Conservation (phyloP, 1,140 invertebrate genomes). For the Sitobion miscanthi region DNA sequence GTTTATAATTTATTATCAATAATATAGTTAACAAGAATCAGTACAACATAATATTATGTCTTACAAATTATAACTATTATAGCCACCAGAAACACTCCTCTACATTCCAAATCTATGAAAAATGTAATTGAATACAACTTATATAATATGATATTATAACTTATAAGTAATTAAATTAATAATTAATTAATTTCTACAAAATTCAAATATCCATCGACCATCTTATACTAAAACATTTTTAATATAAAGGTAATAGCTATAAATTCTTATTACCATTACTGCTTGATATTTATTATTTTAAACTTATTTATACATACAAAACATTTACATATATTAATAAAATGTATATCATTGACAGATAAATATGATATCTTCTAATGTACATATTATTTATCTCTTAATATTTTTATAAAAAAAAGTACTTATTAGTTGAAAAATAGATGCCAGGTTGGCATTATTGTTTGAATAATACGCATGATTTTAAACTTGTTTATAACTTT, state of each 20-base stretch:
- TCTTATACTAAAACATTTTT: not conserved
- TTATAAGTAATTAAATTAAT: not conserved
- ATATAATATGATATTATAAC: not conserved
- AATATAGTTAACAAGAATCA: too few relatives aligned
- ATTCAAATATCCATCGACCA: not conserved
- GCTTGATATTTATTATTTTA: not conserved
- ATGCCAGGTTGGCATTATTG: not conserved
- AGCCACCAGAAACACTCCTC: not conserved
- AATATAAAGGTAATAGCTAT: not conserved
- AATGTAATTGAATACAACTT: not conserved
- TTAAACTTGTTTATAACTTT: constrained; percentile 52
- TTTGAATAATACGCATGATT: not conserved
- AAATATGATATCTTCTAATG: not conserved
- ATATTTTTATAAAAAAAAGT: not conserved
- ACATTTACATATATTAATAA: not conserved
- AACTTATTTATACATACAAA: not conserved
- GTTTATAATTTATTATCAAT: too few relatives aligned
- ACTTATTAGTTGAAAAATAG: not conserved
- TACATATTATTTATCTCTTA: not conserved
- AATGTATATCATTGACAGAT: not conserved
- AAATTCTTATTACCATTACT: not conserved
- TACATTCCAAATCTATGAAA: not conserved
- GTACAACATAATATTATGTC: not conserved
- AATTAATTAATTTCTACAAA: not conserved
- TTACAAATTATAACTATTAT: not conserved